Evolutionary conservation across 2,888 invertebrate species (phyloP).

Genomic region (Steinernema scapterisci): DNA sequence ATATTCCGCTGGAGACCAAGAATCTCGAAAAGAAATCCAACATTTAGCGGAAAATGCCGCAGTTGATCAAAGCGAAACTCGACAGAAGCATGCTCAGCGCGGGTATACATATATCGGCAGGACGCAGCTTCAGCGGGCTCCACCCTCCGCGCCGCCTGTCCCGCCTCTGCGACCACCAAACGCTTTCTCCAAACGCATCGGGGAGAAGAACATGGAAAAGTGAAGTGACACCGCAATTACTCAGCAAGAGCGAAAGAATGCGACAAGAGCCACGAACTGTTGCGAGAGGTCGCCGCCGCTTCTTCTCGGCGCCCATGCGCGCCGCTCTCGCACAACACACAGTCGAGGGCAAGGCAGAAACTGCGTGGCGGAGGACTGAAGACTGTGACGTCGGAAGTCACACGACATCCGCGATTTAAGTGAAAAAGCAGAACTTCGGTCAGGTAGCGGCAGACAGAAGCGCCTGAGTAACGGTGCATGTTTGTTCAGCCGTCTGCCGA

Average conservation of each 20-base stretch:
- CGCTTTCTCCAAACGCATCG: constrained; percentile 5
- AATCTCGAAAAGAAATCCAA: no score
- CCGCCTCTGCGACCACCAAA: constrained; percentile 12
- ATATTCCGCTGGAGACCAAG: no score
- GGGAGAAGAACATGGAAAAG: background rate
- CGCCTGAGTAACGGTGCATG: background rate
- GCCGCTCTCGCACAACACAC: background rate
- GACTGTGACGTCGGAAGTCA: background rate
- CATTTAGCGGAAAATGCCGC: no score
- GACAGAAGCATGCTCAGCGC: constrained; percentile 2
- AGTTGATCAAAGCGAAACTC: background rate
- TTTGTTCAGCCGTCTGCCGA: background rate
- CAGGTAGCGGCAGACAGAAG: background rate
- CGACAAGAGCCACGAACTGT: background rate
- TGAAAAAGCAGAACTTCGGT: background rate
- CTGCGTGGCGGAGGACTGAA: background rate
- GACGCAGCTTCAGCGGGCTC: background rate
- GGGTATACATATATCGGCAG: background rate
- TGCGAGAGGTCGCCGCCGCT: background rate
- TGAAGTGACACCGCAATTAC: constrained; percentile 5
- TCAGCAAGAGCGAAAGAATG: background rate
- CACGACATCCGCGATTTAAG: background rate
- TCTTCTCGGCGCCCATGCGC: background rate
- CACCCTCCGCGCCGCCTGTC: background rate
- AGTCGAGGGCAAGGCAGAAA: background rate